Conservation (phyloP, 2,888 invertebrate species). For the Diaprepes abbreviatus region DNA sequence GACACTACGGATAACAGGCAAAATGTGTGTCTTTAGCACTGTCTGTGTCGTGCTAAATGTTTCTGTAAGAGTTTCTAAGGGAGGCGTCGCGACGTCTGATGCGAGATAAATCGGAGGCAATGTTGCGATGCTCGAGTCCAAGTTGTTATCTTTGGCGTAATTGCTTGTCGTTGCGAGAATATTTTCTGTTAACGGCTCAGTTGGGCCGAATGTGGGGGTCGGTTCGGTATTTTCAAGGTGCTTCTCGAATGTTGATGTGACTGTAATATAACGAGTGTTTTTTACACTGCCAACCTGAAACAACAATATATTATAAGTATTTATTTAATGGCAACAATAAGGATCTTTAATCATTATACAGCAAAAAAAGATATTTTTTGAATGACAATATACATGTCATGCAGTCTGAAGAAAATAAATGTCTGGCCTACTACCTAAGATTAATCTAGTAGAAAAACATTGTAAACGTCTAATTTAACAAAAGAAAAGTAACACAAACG, state of each 20-base stretch:
- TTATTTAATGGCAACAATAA: no score
- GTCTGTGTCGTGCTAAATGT: conserved; percentile 93
- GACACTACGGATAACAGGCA: conserved; percentile 83
- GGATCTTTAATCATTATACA: no score
- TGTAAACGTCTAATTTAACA: no score
- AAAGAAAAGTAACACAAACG: no score
- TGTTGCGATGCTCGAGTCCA: conserved; percentile 87
- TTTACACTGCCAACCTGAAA: conserved; percentile 86
- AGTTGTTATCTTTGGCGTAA: conserved; percentile 77
- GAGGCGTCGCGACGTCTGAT: conserved; percentile 85
- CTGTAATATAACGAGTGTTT: conserved; percentile 89
- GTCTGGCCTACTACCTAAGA: no score
- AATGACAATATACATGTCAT: no score
- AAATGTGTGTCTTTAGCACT: conserved; percentile 88
- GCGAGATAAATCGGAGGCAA: conserved; percentile 84
- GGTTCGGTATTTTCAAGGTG: conserved; percentile 74
- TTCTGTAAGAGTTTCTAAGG: conserved; percentile 89
- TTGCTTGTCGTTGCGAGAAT: conserved; percentile 84
- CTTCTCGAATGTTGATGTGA: conserved; percentile 89
- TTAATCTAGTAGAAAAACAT: no score
- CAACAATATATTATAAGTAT: conserved; percentile 5
- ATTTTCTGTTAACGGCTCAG: conserved; percentile 89
- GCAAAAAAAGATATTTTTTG: no score
- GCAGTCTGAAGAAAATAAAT: no score
- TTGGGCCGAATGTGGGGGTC: conserved; percentile 71